Conservation (phyloP, 53 echinoderm and acorn worm genomes). For the Henricia sp. region DNA sequence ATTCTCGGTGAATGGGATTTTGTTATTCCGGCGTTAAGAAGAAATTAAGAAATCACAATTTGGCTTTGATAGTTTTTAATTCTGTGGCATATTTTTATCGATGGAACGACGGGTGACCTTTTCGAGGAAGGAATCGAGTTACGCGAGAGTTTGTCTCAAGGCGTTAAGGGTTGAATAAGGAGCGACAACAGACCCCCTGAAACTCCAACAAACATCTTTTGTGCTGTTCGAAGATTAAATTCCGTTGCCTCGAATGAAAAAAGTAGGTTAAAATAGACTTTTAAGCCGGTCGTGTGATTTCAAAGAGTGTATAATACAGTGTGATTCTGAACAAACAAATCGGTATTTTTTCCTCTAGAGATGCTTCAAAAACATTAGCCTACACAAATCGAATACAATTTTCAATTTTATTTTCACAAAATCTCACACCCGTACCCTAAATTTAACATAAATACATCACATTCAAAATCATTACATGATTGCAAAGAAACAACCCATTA, state of each 20-base stretch:
- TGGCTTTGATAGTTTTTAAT: slow-evolving; percentile 20
- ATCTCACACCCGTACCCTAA: slow-evolving; percentile 50
- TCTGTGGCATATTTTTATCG: slow-evolving; percentile 3
- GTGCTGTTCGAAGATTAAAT: background rate
- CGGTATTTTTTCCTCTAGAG: too few species aligned
- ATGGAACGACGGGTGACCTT: slow-evolving; percentile 24
- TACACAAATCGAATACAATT: too few species aligned
- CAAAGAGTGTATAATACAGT: too few species aligned
- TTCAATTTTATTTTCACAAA: slow-evolving; percentile 40
- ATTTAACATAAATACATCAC: slow-evolving; percentile 55
- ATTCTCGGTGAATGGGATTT: background rate
- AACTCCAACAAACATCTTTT: background rate
- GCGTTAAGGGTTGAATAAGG: too few species aligned
- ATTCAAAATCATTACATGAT: slow-evolving; percentile 47
- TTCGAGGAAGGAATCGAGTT: slow-evolving; percentile 26
- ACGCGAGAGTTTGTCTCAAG: slow-evolving; percentile 17
- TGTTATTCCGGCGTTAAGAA: background rate
- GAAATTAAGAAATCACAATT: too few species aligned
- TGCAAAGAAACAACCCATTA: slow-evolving; percentile 51
- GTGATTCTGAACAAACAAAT: too few species aligned
- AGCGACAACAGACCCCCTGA: background rate
- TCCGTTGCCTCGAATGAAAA: background rate
- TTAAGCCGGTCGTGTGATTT: too few species aligned
- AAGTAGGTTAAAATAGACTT: too few species aligned
- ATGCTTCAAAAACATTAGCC: too few species aligned